Evolutionary conservation across 2,113 vertebrate genomes (phyloP).

Genomic region (Pipa parva): DNA sequence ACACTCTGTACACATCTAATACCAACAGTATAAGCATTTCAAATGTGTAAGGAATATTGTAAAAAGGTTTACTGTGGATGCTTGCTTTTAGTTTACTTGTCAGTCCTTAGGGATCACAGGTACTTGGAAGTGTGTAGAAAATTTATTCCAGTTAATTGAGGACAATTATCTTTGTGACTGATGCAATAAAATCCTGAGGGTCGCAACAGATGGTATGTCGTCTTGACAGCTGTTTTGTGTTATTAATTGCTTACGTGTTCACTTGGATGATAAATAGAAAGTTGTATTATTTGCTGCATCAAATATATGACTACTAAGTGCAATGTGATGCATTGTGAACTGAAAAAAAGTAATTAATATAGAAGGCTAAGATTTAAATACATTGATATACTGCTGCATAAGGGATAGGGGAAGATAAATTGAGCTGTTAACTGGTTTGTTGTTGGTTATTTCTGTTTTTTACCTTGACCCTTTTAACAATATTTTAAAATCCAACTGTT

Average conservation of each 20-base stretch:
- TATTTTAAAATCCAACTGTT: too few relatives aligned
- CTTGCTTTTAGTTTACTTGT: not conserved
- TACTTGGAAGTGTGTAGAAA: not conserved
- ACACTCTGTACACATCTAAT: not conserved
- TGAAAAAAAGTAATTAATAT: too few relatives aligned
- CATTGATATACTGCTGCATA: too few relatives aligned
- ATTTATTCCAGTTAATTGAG: slow-evolving; percentile 8
- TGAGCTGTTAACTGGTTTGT: too few relatives aligned
- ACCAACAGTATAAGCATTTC: not conserved
- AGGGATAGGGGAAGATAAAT: too few relatives aligned
- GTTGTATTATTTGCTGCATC: not conserved
- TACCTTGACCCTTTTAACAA: too few relatives aligned
- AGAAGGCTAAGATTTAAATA: too few relatives aligned
- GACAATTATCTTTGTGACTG: slow-evolving; percentile 3
- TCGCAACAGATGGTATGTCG: not conserved
- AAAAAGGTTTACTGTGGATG: not conserved
- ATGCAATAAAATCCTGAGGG: slow-evolving; percentile 6
- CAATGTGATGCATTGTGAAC: not conserved
- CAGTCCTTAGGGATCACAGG: not conserved
- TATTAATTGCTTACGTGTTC: slow-evolving; percentile 5
- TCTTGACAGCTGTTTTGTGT: slow-evolving; percentile 9
- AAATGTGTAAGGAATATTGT: not conserved
- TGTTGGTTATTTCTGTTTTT: too few relatives aligned
- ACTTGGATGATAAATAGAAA: not conserved
- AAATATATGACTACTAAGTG: not conserved